Conservation (phyloP, 2,797 vertebrate species). For the Molothrus aeneus region DNA sequence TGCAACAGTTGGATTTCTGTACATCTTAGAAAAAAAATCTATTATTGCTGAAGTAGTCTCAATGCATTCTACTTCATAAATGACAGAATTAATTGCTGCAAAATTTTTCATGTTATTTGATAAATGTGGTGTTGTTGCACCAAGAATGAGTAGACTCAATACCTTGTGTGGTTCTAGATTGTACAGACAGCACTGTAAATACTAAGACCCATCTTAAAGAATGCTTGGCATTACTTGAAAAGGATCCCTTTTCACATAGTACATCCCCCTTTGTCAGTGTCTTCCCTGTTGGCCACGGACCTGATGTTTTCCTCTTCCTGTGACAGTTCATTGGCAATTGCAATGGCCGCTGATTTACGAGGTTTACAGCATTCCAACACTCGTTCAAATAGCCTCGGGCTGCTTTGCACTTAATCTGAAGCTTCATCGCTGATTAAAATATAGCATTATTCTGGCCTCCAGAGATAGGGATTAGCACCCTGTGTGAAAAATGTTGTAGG, state of each 20-base stretch:
- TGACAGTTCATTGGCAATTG: background rate
- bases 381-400: background rate
- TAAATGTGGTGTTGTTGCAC: background rate
- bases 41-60: background rate
- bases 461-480: background rate
- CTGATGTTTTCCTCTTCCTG: background rate
- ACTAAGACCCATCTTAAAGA: background rate
- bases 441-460: background rate
- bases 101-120: background rate
- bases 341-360: accelerated
- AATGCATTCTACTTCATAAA: background rate
- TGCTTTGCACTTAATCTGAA: background rate
- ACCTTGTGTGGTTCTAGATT: background rate
- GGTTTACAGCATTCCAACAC: background rate
- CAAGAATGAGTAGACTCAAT: background rate
- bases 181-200: background rate
- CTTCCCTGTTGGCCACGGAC: background rate
- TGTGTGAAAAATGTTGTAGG: background rate
- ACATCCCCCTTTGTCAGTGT: background rate
- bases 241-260: background rate
- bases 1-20: background rate
- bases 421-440: background rate
- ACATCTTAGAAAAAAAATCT: background rate
- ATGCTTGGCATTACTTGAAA: background rate
- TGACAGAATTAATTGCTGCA: background rate